Evolutionary conservation across 2,797 vertebrate species (phyloP), one percentile per base, ranked within the genome.

Genomic region (Gadopsis bispinosus): DNA sequence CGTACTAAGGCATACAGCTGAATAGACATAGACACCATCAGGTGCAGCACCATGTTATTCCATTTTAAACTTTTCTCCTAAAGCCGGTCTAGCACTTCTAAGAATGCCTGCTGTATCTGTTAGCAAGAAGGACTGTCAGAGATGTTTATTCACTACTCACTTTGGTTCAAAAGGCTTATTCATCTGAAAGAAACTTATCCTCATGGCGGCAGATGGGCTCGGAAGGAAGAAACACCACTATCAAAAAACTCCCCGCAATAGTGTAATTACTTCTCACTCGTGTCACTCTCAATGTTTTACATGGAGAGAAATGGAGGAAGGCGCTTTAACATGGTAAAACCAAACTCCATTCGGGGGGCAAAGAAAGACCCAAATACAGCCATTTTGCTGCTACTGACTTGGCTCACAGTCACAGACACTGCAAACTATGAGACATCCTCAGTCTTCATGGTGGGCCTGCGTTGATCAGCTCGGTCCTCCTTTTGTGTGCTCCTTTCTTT

Each of bases 191-290:
- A 83, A 84, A 78, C 66, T 43, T 60, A 11, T 20, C 48, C 83
- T 85, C 35, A 4, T 83, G 75, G 81, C 62, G 75, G 79, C 91
- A 91, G 92, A 93, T 93, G 91, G 87, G 74, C 85, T 81, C 79
- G 86, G 88, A 92, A 92, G 91, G 88, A 93, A 90, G 86, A 84
- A 78, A 81, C 68, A 45, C 77, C 83, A 80, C 79, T 69, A 83
- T 86, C 61, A 84, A 86, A 83, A 89, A 79, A 75, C 50, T 39
- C 75, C 59, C 47, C 7, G 68, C 66, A 87, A 89, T 67, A 79
- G 78, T 68, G 48, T 87, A 80, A 92, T 90, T 90, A 86, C 75
- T 60, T 83, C 69, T 71, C 69, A 70, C 78, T 90, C 79, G 76
- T 77, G 73, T 85, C 77, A 43, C 75, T 79, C 72, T 84, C 47